Conservation (phyloP, 2,888 invertebrate genomes). For the Itoplectis maculator region DNA sequence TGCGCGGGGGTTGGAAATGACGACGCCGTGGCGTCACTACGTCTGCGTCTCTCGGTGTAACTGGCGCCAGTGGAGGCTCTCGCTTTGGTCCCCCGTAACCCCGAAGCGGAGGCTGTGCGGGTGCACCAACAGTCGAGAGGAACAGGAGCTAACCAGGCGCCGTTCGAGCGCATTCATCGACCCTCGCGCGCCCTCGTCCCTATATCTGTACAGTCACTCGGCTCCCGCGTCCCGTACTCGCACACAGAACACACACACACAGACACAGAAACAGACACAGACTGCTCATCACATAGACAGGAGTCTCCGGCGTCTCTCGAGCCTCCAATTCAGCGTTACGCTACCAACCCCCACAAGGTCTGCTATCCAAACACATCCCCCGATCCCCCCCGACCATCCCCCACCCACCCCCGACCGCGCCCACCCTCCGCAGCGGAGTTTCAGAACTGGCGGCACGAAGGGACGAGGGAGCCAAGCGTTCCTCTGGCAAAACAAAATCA, state of each 20-base stretch:
- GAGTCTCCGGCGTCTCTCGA: neutral
- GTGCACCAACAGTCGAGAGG: slow-evolving; percentile 8
- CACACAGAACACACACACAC: neutral
- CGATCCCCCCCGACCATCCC: slow-evolving; percentile 10
- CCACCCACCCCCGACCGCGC: neutral
- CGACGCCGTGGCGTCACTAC: slow-evolving; percentile 72
- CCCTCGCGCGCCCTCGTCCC: neutral
- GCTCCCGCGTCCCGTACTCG: slow-evolving; percentile 17
- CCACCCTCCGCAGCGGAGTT: neutral
- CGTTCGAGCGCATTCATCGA: slow-evolving; percentile 70
- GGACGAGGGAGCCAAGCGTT: neutral
- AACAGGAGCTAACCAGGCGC: slow-evolving; percentile 45
- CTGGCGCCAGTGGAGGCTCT: slow-evolving; percentile 78
- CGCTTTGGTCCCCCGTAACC: slow-evolving; percentile 15
- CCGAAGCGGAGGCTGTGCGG: neutral
- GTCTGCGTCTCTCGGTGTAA: slow-evolving; percentile 76
- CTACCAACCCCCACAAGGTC: slow-evolving; percentile 20
- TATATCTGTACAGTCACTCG: too few relatives aligned
- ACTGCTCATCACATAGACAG: too few relatives aligned
- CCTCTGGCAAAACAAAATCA: slow-evolving; percentile 42
- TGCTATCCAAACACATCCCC: slow-evolving; percentile 35
- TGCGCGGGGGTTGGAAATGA: too few relatives aligned
- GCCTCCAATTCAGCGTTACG: slow-evolving; percentile 27
- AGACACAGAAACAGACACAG: too few relatives aligned
- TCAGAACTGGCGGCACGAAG: neutral